These are phyloP conservation scores for Neoscelio sp. DNA, from an alignment of 2,888 invertebrate species.

Conservation along the genomic window DNA sequence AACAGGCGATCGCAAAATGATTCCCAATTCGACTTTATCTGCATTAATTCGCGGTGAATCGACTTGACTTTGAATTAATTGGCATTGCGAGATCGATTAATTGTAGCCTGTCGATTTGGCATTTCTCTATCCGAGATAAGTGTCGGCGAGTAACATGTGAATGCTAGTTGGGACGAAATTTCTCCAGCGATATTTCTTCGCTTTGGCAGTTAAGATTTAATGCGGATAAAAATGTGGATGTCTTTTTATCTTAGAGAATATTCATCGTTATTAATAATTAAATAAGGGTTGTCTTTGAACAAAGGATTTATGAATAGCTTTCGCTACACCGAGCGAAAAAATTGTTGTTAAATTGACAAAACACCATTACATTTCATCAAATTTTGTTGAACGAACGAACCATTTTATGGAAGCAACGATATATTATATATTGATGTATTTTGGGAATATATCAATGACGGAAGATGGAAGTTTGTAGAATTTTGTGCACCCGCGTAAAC, in stretches of 20 bases:
- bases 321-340: too few species aligned
- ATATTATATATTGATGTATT: too few species aligned
- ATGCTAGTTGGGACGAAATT: conserved; percentile 60
- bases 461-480: conserved; percentile 10
- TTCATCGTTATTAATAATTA: conserved; percentile 49
- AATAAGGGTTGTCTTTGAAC: not conserved
- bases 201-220: conserved; percentile 56
- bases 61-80: conserved; percentile 55
- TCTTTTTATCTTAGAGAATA: conserved; percentile 43
- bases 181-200: conserved; percentile 52
- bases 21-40: not conserved
- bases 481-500: conserved; percentile 33
- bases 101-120: conserved; percentile 62
- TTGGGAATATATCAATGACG: not conserved
- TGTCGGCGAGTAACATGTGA: conserved; percentile 57
- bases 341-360: too few species aligned
- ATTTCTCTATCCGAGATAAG: conserved; percentile 62
- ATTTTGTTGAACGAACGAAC: too few species aligned
- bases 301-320: too few species aligned
- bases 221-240: conserved; percentile 51
- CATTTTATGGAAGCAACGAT: too few species aligned
- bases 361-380: too few species aligned
- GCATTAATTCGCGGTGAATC: conserved; percentile 30
- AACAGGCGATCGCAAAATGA: conserved; percentile 1
- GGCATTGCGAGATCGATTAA: conserved; percentile 61